Base-by-base conservation (phyloP, 2,113 vertebrate species). In the Aphyosemion australe region DNA sequence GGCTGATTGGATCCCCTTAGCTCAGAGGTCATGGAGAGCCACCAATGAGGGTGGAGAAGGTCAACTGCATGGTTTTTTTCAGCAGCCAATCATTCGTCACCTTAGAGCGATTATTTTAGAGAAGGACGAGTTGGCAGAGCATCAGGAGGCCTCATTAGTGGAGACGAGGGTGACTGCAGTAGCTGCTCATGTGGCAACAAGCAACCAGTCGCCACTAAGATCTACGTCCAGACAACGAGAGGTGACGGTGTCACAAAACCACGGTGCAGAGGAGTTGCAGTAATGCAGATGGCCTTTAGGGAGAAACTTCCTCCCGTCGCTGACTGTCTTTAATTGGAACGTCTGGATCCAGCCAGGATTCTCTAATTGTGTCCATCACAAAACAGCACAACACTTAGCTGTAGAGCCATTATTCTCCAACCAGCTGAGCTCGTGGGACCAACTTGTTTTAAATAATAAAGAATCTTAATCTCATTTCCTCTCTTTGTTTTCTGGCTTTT, bases 131-230 rank as follows among this genome's bases (percentile, higher is more conserved):
- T 55, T n/a, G 37, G 48, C 50, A 56, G 37, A 50, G 72, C 53
- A 69, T 74, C 80, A 19, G 47, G 72, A 76, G 79, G 80, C 49
- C 72, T 83, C 84, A 79, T 84, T 86, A 88, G 69, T 1, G 10
- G 55, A 9, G 42, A 18, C 12, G 18, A 50, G 43, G 51, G 48
- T 0, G 8, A 43, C 41, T 10, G 13, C 14, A 1, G 46, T 32
- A 64, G 69, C 52, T 10, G 47, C 32, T 37, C 59, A 1, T 11
- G 49, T 26, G 41, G 21, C 13, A 8, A 46, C 31, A 47, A 8
- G 26, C 43, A 52, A 26, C 3, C 10, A n/a, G 66, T 51, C 9
- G 3, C 8, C 4, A 46, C 34, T 34, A 48, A 48, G 11, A 41
- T 6, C 0, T 26, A 20, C 26, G 59, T 63, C 8, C 11, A 26